Conservation (phyloP, 2,797 vertebrate genomes). For the Natrix natrix region DNA sequence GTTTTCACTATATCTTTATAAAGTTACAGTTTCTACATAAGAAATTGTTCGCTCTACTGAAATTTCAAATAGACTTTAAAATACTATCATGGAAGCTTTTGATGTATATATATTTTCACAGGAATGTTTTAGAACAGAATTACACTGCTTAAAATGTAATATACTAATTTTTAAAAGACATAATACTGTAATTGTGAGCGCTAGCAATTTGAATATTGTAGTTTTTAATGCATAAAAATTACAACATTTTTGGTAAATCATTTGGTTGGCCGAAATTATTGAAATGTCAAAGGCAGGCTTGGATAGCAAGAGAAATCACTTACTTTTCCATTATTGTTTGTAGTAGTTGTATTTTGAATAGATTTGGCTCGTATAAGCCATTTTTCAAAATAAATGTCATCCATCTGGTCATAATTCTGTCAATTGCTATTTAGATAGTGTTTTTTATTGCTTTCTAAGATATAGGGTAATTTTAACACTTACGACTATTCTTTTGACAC, state of each 20-base stretch:
- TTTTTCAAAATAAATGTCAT: slow-evolving; percentile 7
- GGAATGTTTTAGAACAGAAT: not conserved
- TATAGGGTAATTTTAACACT: not conserved
- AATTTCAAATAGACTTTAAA: not conserved
- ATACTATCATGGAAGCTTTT: not conserved
- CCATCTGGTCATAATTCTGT: not conserved
- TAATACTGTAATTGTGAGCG: not conserved
- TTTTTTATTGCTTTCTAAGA: not conserved
- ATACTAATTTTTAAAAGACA: not conserved
- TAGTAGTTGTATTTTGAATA: slow-evolving; percentile 25
- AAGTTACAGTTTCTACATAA: not conserved
- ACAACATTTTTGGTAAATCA: not conserved
- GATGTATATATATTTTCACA: too few relatives aligned
- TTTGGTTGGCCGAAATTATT: not conserved
- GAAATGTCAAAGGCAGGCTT: not conserved
- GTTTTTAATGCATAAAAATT: not conserved
- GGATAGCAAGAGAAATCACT: slow-evolving; percentile 69
- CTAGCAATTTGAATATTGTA: not conserved
- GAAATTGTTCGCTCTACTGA: slow-evolving; percentile 1
- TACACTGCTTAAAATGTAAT: not conserved
- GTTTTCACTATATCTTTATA: not conserved
- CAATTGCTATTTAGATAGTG: slow-evolving; percentile 8
- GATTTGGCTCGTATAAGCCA: slow-evolving; percentile 1
- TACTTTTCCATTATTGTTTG: slow-evolving; percentile 35
- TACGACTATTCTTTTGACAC: not conserved